Evolutionary conservation across 1,140 invertebrate genomes (phyloP).

Genomic region (Philopotamus ludificatus): DNA sequence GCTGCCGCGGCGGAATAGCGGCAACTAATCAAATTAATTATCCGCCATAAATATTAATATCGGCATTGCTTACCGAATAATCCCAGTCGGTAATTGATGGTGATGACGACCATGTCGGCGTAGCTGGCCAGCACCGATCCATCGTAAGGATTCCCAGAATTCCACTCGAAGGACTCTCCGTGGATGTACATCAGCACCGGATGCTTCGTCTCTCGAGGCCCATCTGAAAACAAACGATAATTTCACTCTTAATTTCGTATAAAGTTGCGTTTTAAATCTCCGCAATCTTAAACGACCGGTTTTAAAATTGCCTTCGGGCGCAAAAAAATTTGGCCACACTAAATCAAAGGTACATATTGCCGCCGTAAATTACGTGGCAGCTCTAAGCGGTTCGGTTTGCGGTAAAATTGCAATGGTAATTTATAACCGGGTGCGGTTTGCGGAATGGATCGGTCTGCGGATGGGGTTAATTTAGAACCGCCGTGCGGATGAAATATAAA

Average conservation of each 20-base stretch:
- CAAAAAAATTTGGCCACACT: slow-evolving; percentile 14
- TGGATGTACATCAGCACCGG: slow-evolving; percentile 93
- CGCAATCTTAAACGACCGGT: no score
- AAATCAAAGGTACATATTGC: slow-evolving; percentile 34
- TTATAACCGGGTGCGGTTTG: slow-evolving; percentile 8
- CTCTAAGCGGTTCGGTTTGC: slow-evolving; percentile 23
- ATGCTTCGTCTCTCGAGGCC: slow-evolving; percentile 57
- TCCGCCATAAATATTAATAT: no score
- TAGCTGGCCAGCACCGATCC: slow-evolving; percentile 88
- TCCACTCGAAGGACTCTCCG: slow-evolving; percentile 92
- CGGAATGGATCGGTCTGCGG: not conserved
- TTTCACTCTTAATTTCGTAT: no score
- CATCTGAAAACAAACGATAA: slow-evolving; percentile 40
- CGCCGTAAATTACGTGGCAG: slow-evolving; percentile 9
- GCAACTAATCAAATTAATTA: no score
- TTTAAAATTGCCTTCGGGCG: no score
- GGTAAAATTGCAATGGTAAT: slow-evolving; percentile 22
- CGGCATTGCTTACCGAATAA: slow-evolving; percentile 73
- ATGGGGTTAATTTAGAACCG: not conserved
- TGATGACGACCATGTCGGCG: slow-evolving; percentile 90
- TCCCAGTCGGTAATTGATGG: slow-evolving; percentile 94
- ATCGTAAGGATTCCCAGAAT: slow-evolving; percentile 92
- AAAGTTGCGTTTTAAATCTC: no score
- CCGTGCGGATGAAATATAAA: slow-evolving; percentile 1
- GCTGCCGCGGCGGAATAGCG: no score